A percentile compares a stretch with the other conserved stretches of the same genome.
phyloP scores from a whole-genome alignment of 1,140 invertebrate genomes.

The Drosophila quadrilineata region DNA sequence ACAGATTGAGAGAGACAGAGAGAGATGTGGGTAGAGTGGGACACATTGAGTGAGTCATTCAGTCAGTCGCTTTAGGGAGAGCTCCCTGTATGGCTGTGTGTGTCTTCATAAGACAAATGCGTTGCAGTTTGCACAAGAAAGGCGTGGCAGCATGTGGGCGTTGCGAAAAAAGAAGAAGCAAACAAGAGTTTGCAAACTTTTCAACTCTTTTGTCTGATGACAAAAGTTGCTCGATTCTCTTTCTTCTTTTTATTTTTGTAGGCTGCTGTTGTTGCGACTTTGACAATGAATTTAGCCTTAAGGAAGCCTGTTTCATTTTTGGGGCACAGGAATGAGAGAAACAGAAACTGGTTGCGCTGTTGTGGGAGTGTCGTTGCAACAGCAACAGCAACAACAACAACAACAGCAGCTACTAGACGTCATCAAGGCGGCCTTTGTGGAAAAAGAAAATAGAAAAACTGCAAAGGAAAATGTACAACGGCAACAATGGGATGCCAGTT shows the following conservation, averaged over 20 bases:
- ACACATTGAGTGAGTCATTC: slow-evolving; percentile 56
- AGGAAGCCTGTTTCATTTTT: slow-evolving; percentile 69
- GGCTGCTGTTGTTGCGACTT: slow-evolving; percentile 56
- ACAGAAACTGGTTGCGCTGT: slow-evolving; percentile 64
- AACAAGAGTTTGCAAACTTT: slow-evolving; percentile 48
- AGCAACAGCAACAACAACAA: not conserved
- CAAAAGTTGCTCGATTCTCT: too few relatives aligned
- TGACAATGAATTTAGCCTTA: slow-evolving; percentile 77
- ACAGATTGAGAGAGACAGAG: not conserved
- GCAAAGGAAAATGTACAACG: slow-evolving; percentile 5
- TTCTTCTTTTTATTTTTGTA: too few relatives aligned
- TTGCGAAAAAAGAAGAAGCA: slow-evolving; percentile 15
- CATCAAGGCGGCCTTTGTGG: slow-evolving; percentile 58
- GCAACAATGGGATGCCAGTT: slow-evolving; percentile 68
- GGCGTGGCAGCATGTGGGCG: slow-evolving; percentile 49
- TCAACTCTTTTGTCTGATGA: slow-evolving; percentile 77
- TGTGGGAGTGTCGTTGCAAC: slow-evolving; percentile 60
- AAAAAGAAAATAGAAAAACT: not conserved
- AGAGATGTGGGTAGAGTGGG: slow-evolving; percentile 22
- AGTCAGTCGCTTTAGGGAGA: slow-evolving; percentile 38
- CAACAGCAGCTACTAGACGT: slow-evolving; percentile 40
- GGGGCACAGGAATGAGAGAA: slow-evolving; percentile 51
- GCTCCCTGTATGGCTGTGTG: too few relatives aligned
- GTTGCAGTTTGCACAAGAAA: slow-evolving; percentile 18
- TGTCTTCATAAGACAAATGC: slow-evolving; percentile 62